Evolutionary conservation across 2,888 invertebrate genomes (phyloP).

Genomic region (Hemicrepidius hirtus): DNA sequence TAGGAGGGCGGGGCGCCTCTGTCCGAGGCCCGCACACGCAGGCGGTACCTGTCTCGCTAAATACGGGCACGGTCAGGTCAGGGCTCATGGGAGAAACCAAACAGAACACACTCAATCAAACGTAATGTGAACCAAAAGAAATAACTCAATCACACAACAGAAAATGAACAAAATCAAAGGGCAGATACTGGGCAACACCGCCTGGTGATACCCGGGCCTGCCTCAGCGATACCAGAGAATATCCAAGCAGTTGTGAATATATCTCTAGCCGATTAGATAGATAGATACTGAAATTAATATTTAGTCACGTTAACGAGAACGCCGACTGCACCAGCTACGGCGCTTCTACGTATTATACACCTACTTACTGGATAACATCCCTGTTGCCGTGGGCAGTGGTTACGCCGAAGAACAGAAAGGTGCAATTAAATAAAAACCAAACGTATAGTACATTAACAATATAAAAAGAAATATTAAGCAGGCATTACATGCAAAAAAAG

Average conservation of each 20-base stretch:
- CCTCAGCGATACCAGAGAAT: slow-evolving; percentile 53
- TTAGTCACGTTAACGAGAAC: slow-evolving; percentile 39
- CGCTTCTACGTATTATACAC: slow-evolving; percentile 65
- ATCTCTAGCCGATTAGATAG: slow-evolving; percentile 55
- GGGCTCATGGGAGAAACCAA: slow-evolving; percentile 77
- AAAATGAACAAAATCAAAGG: slow-evolving; percentile 54
- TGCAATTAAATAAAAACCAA: slow-evolving; percentile 81
- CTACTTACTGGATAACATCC: slow-evolving; percentile 86
- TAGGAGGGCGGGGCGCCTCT: slow-evolving; percentile 93
- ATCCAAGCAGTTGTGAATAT: slow-evolving; percentile 54
- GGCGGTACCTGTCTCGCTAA: slow-evolving; percentile 97
- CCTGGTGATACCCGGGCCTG: slow-evolving; percentile 43
- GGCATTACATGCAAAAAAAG: slow-evolving; percentile 81
- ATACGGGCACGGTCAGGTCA: slow-evolving; percentile 82
- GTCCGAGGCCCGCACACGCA: slow-evolving; percentile 97
- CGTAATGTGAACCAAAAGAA: slow-evolving; percentile 64
- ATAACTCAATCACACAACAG: slow-evolving; percentile 70
- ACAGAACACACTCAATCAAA: slow-evolving; percentile 70
- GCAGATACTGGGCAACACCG: slow-evolving; percentile 51
- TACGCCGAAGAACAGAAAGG: slow-evolving; percentile 79
- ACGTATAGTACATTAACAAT: slow-evolving; percentile 74
- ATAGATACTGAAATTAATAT: slow-evolving; percentile 53
- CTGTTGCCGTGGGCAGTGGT: slow-evolving; percentile 76
- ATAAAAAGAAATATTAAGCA: slow-evolving; percentile 78
- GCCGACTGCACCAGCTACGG: slow-evolving; percentile 52